phyloP scores from a whole-genome alignment of 2,113 vertebrate genomes.

The Toxotes jaculatrix region DNA sequence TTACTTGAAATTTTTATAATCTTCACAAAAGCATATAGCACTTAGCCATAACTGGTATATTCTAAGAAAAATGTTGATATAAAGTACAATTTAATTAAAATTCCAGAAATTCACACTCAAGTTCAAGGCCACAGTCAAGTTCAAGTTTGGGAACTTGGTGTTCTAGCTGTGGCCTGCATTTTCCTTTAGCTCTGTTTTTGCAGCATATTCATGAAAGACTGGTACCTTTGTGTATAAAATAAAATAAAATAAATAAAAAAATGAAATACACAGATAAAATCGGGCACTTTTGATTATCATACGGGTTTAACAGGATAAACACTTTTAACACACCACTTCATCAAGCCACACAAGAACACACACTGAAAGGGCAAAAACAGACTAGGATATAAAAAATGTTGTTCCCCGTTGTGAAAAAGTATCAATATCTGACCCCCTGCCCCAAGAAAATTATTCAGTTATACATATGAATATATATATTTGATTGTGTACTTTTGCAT shows the following conservation, averaged over 20 bases:
- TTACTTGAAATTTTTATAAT: not conserved
- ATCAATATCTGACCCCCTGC: not conserved
- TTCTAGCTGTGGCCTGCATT: conserved; percentile 18
- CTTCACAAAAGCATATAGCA: not conserved
- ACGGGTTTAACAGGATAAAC: not conserved
- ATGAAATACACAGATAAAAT: not conserved
- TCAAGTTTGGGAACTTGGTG: conserved; percentile 45
- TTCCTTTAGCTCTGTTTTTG: not conserved
- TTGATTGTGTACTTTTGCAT: conserved; percentile 8
- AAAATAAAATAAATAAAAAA: not conserved
- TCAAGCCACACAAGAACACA: not conserved
- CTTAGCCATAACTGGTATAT: not conserved
- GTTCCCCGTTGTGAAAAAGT: not conserved
- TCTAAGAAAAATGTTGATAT: not conserved
- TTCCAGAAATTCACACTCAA: conserved; percentile 2
- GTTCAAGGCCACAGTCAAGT: conserved; percentile 52
- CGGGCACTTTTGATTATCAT: not conserved
- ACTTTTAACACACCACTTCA: conserved; percentile 4
- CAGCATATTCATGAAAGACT: not conserved
- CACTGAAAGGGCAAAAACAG: not conserved
- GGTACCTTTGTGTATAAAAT: not conserved
- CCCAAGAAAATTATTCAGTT: not conserved
- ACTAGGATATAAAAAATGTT: not conserved
- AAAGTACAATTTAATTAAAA: not conserved
- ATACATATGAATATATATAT: not conserved